Conservation (phyloP, 2,888 invertebrate genomes). For the Callosobruchus maculatus region DNA sequence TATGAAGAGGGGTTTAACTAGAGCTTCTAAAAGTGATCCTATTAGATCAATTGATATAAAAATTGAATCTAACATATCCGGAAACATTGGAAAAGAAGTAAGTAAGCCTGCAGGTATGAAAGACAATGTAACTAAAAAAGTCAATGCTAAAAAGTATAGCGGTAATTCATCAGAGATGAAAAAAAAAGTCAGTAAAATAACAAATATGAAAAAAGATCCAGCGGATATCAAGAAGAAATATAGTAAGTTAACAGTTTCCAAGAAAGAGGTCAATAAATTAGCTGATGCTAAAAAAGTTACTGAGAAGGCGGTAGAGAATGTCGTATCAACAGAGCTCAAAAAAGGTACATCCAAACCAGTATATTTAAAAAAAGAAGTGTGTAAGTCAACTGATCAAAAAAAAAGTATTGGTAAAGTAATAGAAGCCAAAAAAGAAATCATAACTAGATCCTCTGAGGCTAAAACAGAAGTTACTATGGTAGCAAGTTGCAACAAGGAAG, state of each 20-base stretch:
- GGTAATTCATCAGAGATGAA: slow-evolving; percentile 10
- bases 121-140: slow-evolving; percentile 12
- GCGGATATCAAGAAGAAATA: slow-evolving; percentile 20
- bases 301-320: background rate
- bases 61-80: slow-evolving; percentile 22
- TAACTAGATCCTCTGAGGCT: slow-evolving; percentile 10
- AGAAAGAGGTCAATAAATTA: slow-evolving; percentile 41
- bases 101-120: slow-evolving; percentile 34
- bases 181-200: slow-evolving; percentile 25
- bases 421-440: slow-evolving; percentile 5
- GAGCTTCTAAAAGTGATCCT: background rate
- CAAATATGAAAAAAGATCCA: slow-evolving; percentile 21
- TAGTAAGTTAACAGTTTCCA: slow-evolving; percentile 31
- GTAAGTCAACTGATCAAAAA: background rate
- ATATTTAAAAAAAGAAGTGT: slow-evolving; percentile 14
- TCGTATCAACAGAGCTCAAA: slow-evolving; percentile 10
- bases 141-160: slow-evolving; percentile 1
- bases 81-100: slow-evolving; percentile 39
- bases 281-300: slow-evolving; percentile 9
- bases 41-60: background rate
- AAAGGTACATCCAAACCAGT: slow-evolving; percentile 14
- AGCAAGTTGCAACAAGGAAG: slow-evolving; percentile 31
- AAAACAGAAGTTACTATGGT: slow-evolving; percentile 12
- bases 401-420: background rate
- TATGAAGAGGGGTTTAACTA: background rate